phyloP scores from a whole-genome alignment of 2,113 vertebrate genomes.

The Lagopus leucura region DNA sequence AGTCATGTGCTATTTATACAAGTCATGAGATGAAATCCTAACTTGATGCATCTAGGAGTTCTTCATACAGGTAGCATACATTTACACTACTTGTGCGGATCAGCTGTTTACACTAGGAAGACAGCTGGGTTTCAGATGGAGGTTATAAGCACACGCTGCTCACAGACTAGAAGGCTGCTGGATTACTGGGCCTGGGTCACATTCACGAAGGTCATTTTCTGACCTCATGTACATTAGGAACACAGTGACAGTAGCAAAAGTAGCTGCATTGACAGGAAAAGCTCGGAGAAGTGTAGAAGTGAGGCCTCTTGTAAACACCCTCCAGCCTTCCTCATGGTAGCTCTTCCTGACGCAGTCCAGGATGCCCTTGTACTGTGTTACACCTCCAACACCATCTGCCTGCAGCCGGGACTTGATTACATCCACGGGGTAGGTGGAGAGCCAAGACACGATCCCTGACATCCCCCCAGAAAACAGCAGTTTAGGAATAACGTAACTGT shows the following conservation, averaged over 20 bases:
- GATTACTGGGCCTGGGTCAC: slow-evolving; percentile 76
- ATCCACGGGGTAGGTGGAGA: slow-evolving; percentile 93
- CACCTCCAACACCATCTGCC: slow-evolving; percentile 89
- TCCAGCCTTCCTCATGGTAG: slow-evolving; percentile 88
- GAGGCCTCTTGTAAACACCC: slow-evolving; percentile 92
- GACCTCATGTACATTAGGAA: slow-evolving; percentile 88
- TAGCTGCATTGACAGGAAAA: slow-evolving; percentile 95
- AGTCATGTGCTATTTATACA: slow-evolving; percentile 33
- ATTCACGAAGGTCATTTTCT: slow-evolving; percentile 75
- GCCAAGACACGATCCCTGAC: slow-evolving; percentile 92
- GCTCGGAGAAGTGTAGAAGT: slow-evolving; percentile 94
- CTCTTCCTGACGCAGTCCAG: slow-evolving; percentile 91
- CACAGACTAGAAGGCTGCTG: slow-evolving; percentile 87
- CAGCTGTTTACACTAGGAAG: background rate
- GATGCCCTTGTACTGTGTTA: slow-evolving; percentile 87
- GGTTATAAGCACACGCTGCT: background rate
- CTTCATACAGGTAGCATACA: slow-evolving; percentile 6
- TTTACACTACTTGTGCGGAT: slow-evolving; percentile 21
- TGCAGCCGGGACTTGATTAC: slow-evolving; percentile 97
- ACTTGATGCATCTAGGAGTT: background rate
- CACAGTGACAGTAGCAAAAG: slow-evolving; percentile 93
- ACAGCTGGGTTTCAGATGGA: background rate
- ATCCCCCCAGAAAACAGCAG: slow-evolving; percentile 93
- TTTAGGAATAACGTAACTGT: slow-evolving; percentile 90
- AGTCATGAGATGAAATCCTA: slow-evolving; percentile 38